A percentile compares a stretch with the other conserved stretches of the same genome.
phyloP scores from a whole-genome alignment of 2,888 invertebrate genomes.

The Macrosoma leucophasiata region DNA sequence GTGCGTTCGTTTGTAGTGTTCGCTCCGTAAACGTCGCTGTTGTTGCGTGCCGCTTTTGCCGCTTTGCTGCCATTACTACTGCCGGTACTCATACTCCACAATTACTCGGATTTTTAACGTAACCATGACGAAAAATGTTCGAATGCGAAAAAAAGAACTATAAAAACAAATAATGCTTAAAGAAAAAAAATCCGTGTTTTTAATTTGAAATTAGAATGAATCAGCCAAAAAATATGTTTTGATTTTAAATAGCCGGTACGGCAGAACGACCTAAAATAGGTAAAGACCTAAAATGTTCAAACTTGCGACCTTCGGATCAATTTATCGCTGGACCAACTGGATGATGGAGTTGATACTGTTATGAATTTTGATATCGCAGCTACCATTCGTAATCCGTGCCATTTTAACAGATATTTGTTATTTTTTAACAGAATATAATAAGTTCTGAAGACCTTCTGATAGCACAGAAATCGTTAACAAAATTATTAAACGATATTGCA shows the following conservation, averaged over 20 bases:
- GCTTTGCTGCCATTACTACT: constrained; percentile 7
- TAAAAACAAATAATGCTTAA: not conserved
- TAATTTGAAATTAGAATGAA: too few relatives aligned
- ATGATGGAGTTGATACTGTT: too few relatives aligned
- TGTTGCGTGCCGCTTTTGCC: constrained; percentile 12
- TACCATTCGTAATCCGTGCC: too few relatives aligned
- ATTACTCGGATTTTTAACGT: too few relatives aligned
- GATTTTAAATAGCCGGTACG: too few relatives aligned
- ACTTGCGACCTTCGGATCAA: too few relatives aligned
- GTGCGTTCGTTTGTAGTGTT: constrained; percentile 10
- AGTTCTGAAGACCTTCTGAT: constrained; percentile 43
- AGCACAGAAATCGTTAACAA: constrained; percentile 42
- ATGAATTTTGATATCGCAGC: too few relatives aligned
- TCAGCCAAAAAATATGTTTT: too few relatives aligned
- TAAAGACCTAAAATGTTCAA: too few relatives aligned
- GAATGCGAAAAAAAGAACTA: not conserved
- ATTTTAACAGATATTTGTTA: not conserved
- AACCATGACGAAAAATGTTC: constrained; percentile 3
- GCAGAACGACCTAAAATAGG: too few relatives aligned
- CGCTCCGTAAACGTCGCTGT: constrained; percentile 12
- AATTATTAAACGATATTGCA: constrained; percentile 45
- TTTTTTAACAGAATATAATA: constrained; percentile 31
- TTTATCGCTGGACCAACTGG: too few relatives aligned
- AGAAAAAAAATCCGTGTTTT: not conserved
- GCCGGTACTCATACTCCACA: constrained; percentile 9